Evolutionary conservation across 2,113 vertebrate species (phyloP), one percentile per base, ranked within the genome.

Genomic region (Laticauda laticaudata): DNA sequence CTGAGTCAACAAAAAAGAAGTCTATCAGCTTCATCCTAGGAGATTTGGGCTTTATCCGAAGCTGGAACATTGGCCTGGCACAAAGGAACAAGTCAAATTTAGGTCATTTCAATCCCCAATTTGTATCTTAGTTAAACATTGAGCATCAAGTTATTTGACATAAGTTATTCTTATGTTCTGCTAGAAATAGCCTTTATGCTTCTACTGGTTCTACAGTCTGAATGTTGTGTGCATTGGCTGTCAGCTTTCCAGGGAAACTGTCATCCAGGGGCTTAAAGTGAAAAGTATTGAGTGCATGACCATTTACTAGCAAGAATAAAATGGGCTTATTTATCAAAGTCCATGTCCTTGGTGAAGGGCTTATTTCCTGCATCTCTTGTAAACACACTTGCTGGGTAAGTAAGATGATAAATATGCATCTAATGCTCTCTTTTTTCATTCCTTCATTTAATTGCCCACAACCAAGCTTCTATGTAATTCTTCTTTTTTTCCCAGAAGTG

Each of bases 371-470:
- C 43, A 8, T 56, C 34, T 93, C 81, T 90, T 5, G 2, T 93
- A 53, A 93, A 85, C 91, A 75, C 94, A 91, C 57, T 56, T 56
- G 61, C 26, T 88, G 92, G 85, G 14, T 59, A 75, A 93, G 43
- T 75, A 88, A 45, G 95, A 90, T 94, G 21, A 59, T 90, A 95
- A 94, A 89, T 86, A 53, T 15, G 0, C 75, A 93, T 95, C 92
- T 89, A 92, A 94, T 53, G 87, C 59, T 43, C 51, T 53, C 51
- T 53, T 2, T 15, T 56, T 92, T 29, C 92, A 53, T 3, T 43
- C 91, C 51, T 81, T 89, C 89, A 1, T 69, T 56, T 95, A 88
- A 2, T 92, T 94, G 87, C 59, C 23, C 89, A 85, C 18, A 75
- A n/a, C 21, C 8, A 90, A 90, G 59, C 45, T 59, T 93, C 54